Evolutionary conservation across 2,797 vertebrate species (phyloP).

Genomic region (Sciurus carolinensis): DNA sequence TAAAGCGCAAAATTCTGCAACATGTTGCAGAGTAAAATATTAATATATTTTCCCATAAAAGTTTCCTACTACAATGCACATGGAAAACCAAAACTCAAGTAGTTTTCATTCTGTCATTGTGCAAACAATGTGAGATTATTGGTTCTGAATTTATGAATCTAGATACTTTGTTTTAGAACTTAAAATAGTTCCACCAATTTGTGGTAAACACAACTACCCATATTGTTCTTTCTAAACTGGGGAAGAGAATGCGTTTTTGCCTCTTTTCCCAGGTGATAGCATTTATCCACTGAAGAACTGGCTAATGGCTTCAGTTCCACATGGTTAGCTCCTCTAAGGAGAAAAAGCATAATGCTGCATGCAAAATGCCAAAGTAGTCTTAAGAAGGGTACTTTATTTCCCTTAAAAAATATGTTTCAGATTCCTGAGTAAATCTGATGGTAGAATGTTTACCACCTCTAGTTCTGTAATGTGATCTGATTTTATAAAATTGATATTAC

Average conservation of each 20-base stretch:
- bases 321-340: conserved; percentile 33
- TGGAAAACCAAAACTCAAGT: background rate
- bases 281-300: conserved; percentile 67
- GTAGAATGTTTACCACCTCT: background rate
- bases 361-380: conserved; percentile 41
- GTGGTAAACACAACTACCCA: background rate
- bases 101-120: conserved; percentile 14
- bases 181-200: conserved; percentile 28
- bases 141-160: conserved; percentile 26
- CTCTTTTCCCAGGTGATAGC: conserved; percentile 60
- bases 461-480: conserved; percentile 49
- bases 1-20: background rate
- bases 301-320: conserved; percentile 71
- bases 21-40: background rate
- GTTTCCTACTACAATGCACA: background rate
- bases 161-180: background rate
- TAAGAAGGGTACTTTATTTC: conserved; percentile 50
- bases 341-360: conserved; percentile 37
- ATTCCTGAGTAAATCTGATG: conserved; percentile 44
- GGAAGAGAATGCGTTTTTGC: conserved; percentile 29
- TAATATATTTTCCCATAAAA: background rate
- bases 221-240: background rate
- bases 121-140: background rate
- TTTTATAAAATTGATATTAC: conserved; percentile 63
- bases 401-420: conserved; percentile 41